Percentiles rank a stretch among this genome's conserved stretches.
Evolutionary conservation across 2,113 vertebrate genomes (phyloP).

Genomic region (Gymnarchus niloticus): DNA sequence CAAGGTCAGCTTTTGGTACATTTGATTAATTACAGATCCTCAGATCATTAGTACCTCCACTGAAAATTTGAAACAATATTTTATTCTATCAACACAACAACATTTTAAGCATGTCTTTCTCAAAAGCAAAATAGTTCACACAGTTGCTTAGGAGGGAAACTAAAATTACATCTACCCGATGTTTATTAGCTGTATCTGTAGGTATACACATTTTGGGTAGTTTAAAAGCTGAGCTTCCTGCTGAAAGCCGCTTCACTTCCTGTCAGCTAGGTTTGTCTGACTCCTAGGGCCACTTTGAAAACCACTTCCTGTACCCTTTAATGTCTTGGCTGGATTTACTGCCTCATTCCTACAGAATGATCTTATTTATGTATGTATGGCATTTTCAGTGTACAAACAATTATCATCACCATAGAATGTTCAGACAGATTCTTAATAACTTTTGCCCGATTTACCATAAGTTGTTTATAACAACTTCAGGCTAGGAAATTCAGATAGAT

Average conservation of each 20-base stretch:
- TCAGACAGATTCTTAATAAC: background rate
- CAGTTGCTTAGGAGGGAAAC: background rate
- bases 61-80: background rate
- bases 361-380: background rate
- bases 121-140: background rate
- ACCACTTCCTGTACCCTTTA: conserved; percentile 37
- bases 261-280: conserved; percentile 15
- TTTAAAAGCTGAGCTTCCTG: conserved; percentile 32
- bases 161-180: background rate
- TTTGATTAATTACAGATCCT: background rate
- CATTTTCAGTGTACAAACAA: background rate
- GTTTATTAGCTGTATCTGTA: background rate
- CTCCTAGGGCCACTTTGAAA: conserved; percentile 18
- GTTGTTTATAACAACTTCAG: background rate
- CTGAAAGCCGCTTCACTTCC: conserved; percentile 32
- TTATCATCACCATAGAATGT: too few relatives aligned
- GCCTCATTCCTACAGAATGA: background rate
- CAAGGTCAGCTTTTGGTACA: background rate
- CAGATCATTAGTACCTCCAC: background rate
- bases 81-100: background rate
- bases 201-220: background rate
- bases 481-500: too few relatives aligned
- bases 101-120: background rate
- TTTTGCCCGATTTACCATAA: background rate
- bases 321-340: background rate